Evolutionary conservation across 2,888 invertebrate species (phyloP), one percentile per base, ranked within the genome.

Genomic region (Pristionchus arcanus): DNA sequence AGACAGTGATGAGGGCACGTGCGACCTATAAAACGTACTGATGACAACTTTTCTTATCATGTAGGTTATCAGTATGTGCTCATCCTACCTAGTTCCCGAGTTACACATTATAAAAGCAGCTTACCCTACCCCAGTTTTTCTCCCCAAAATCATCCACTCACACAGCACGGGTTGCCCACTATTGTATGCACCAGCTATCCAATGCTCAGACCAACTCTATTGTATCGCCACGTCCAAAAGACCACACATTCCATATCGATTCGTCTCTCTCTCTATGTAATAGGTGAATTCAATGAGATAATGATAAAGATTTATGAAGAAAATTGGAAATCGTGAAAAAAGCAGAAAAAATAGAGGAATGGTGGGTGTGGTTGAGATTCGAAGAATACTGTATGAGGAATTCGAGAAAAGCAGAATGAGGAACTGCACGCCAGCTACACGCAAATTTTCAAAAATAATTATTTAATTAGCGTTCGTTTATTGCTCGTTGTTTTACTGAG

Each of bases 1-100:
- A 34, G 88, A 88, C 49, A 68, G 68, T 37, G 87, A 87, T n/a
- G 87, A 87, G 49, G 87, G 87, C 37, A 87, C 87, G 0, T 87
- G 87, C 25, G 81, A 81, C 42, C 49, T 81, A 7, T 81, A 28
- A 49, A 42, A n/a, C 3, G 28, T 28, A 31, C 68, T 31, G 21
- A 28, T 68, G n/a, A n/a, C 16, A 4, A 15, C 68, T 15, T n/a
- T 11, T 49, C 9, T 49, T 0, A 49, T 9, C 42, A 11, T 1
- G 42, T 7, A 49, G 9, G n/a, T 49, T 13, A 49, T 49, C 42
- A 11, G 42, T 11, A 49, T 49, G 42, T 49, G 9, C 9, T 4
- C 63, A 63, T 63, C 63, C 9, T 5, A 21, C 19, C 19, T 63
- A 15, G 25, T 21, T 1, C 63, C 19, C 21, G 5, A 63, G n/a